A percentile compares a stretch with the other conserved stretches of the same genome.
Conservation (phyloP, 1,140 invertebrate species). For the Oryzaephilus surinamensis region DNA sequence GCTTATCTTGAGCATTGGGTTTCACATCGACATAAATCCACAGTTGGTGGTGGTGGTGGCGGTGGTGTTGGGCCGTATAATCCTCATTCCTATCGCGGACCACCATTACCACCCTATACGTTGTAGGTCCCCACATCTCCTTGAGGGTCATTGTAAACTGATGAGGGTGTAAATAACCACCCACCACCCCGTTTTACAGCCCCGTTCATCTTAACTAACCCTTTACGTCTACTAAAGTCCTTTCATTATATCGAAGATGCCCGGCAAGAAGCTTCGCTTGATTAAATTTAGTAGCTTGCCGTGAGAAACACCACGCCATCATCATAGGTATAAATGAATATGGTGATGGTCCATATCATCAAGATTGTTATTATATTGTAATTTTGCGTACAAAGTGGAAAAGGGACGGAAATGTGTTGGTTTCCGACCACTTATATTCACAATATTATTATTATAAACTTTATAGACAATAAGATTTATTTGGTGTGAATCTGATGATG, state of each 20-base stretch:
- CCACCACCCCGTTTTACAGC: slow-evolving; percentile 16
- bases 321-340: slow-evolving; percentile 9
- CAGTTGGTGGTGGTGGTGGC: no score
- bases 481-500: no score
- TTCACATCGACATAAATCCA: slow-evolving; percentile 22
- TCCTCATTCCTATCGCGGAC: slow-evolving; percentile 6
- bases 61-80: slow-evolving; percentile 2
- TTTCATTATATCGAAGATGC: slow-evolving; percentile 25
- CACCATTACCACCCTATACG: slow-evolving; percentile 2
- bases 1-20: slow-evolving; percentile 21
- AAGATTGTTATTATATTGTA: slow-evolving; percentile 12
- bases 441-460: no score
- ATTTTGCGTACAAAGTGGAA: slow-evolving; percentile 8
- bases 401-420: no score
- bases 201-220: slow-evolving; percentile 24
- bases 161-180: slow-evolving; percentile 27
- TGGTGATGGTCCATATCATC: slow-evolving; percentile 5
- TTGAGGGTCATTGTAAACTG: slow-evolving; percentile 27
- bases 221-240: slow-evolving; percentile 26
- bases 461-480: no score
- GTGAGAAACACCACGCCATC: slow-evolving; percentile 10
- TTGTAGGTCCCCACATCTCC: slow-evolving; percentile 7
- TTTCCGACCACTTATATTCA: no score
- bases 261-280: slow-evolving; percentile 20
- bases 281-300: slow-evolving; percentile 18